Conservation (phyloP, 2,113 vertebrate genomes). For the Vulpes vulpes region DNA sequence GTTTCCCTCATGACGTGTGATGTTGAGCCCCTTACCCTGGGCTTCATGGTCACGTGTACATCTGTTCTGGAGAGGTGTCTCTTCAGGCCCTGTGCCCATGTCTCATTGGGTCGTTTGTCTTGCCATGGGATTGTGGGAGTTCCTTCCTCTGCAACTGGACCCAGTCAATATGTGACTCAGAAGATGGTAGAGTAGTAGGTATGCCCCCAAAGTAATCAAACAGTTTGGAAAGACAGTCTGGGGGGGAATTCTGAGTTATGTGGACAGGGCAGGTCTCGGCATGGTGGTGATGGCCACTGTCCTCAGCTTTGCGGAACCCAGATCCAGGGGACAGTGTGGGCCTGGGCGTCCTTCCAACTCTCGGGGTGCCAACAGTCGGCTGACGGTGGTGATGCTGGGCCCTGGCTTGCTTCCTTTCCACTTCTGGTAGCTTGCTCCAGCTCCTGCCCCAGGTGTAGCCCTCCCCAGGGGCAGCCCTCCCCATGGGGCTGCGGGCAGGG, state of each 20-base stretch:
- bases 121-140: neutral
- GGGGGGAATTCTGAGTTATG: neutral
- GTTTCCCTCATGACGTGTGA: accelerated
- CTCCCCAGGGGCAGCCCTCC: too few relatives aligned
- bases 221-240: neutral
- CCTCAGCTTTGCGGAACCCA: neutral
- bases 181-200: neutral
- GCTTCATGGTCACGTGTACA: accelerated
- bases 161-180: neutral
- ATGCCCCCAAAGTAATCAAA: neutral
- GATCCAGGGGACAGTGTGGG: neutral
- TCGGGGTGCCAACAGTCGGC: neutral
- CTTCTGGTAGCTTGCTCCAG: neutral
- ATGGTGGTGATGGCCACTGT: too few relatives aligned
- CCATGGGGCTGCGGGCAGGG: accelerated
- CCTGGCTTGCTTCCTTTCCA: neutral
- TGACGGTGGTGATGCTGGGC: accelerated
- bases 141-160: neutral
- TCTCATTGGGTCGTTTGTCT: neutral
- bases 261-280: neutral
- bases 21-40: accelerated
- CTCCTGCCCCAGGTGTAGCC: neutral
- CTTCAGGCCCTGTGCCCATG: accelerated
- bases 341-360: neutral
- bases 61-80: neutral